Percentiles rank a stretch among this genome's conserved stretches.
Evolutionary conservation across 2,888 invertebrate genomes (phyloP).

Genomic region (Chymomyza fuscimana): DNA sequence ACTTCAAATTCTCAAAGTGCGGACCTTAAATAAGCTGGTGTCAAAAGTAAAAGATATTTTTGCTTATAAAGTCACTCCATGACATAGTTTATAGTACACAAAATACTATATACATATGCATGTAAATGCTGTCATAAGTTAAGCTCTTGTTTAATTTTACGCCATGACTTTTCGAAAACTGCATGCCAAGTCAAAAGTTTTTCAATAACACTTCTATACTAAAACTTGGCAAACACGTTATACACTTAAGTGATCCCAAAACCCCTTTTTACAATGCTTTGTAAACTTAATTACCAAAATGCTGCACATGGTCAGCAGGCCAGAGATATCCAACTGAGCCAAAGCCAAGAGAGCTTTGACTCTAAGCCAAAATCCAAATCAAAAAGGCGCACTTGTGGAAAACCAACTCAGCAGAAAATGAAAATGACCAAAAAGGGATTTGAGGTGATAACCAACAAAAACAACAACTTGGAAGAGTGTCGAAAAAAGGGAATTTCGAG

Average conservation of each 20-base stretch:
- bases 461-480: conserved; percentile 8
- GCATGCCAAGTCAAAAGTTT: conserved; percentile 40
- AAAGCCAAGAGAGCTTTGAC: neutral
- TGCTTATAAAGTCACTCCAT: no score
- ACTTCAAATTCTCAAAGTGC: no score
- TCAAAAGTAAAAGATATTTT: no score
- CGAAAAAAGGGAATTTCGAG: conserved; percentile 25
- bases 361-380: conserved; percentile 27
- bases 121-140: neutral
- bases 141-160: conserved; percentile 42
- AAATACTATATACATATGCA: neutral
- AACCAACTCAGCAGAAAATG: conserved; percentile 59
- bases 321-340: conserved; percentile 11
- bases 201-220: conserved; percentile 55
- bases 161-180: conserved; percentile 47
- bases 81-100: neutral
- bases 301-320: conserved; percentile 14
- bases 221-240: conserved; percentile 40
- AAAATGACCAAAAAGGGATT: conserved; percentile 34
- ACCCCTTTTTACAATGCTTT: conserved; percentile 5
- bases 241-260: neutral
- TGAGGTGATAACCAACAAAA: conserved; percentile 5
- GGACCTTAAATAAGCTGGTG: no score
- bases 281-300: conserved; percentile 63
- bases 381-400: conserved; percentile 17